These are phyloP conservation scores for Macquaria australasica DNA, from an alignment of 2,113 vertebrate species.

Conservation along the genomic window DNA sequence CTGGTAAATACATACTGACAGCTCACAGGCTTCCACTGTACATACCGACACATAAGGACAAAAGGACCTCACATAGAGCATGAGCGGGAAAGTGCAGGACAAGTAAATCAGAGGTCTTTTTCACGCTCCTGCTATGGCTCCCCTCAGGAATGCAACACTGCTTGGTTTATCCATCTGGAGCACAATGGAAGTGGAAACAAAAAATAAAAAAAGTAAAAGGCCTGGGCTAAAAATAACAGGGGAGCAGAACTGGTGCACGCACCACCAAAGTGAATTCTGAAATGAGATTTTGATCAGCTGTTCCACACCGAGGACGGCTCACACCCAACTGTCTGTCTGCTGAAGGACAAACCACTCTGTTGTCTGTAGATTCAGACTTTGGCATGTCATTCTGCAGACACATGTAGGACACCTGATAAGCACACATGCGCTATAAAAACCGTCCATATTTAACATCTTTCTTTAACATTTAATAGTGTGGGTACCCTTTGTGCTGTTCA, in stretches of 20 bases:
- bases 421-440: neutral
- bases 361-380: too few species aligned
- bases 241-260: conserved; percentile 19
- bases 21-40: neutral
- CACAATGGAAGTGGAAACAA: conserved; percentile 33
- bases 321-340: neutral
- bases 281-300: conserved; percentile 39
- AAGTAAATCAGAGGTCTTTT: conserved; percentile 17
- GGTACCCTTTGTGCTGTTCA: neutral
- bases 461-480: neutral
- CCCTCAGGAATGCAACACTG: conserved; percentile 19
- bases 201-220: conserved; percentile 8
- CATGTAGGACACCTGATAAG: neutral
- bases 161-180: conserved; percentile 29
- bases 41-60: conserved; percentile 13
- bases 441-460: neutral
- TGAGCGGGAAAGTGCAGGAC: conserved; percentile 2
- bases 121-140: conserved; percentile 8
- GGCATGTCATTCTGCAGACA: neutral
- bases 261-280: conserved; percentile 7
- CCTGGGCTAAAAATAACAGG: conserved; percentile 59
- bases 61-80: neutral
- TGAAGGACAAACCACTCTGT: too few species aligned
- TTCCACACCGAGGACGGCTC: neutral
- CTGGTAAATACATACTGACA: conserved; percentile 14